Base-by-base conservation (phyloP, 2,797 vertebrate genomes). In the Hylomyscus alleni region DNA sequence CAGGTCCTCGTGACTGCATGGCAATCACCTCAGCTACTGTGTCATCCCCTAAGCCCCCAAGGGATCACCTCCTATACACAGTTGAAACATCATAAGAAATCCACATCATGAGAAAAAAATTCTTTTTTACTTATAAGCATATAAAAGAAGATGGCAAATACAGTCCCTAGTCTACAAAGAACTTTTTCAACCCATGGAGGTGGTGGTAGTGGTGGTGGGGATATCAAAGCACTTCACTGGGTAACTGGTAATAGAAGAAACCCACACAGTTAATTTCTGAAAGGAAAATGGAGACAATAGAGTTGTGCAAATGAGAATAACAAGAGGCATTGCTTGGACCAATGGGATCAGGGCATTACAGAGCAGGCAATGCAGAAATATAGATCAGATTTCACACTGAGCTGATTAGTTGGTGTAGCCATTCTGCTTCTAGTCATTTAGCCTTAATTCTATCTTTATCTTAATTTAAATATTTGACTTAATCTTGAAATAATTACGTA, bases 401-500 rank as follows among this genome's bases (percentile, higher is more conserved):
- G 54, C 19, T 91, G 72, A 67, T 83, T 44, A 65, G 37, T 52
- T n/a, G 34, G 87, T 58, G 20, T 24, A 50, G 75, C 52, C 82
- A 82, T 96, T 92, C 77, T 52, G 65, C 19, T 86, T 86, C 75
- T 56, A 81, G 56, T 85, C 73, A 91, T 85, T 95, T 91, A 69
- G 82, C 56, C 77, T 86, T 89, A 89, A 81, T 85, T 95, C 86
- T 81, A 76, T 54, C 80, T 95, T 85, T 58, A 72, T 91, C 69
- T 94, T 91, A 69, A 96, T 87, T 88, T 94, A 94, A 95, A 88
- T 95, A 76, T 90, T 93, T 92, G 17, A 95, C 50, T 91, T 82
- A 62, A 69, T 95, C 89, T 91, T 67, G 69, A 92, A 73, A 78
- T 82, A 95, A 95, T 96, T 90, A 87, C 47, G 44, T 44, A 73